Evolutionary conservation across 2,888 invertebrate species (phyloP).

Genomic region (Drepana falcataria): DNA sequence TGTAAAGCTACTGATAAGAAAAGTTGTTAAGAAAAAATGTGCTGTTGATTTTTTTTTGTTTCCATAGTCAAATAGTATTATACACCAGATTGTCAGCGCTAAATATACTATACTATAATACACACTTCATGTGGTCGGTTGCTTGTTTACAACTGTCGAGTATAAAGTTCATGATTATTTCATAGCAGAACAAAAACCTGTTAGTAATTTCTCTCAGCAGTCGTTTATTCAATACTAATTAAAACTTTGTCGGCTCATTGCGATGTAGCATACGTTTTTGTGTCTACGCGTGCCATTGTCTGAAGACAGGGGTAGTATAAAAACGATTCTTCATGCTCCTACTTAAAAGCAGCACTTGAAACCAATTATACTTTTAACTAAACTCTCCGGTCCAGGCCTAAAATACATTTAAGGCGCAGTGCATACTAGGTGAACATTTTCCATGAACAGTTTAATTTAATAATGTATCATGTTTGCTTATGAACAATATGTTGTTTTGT

Average conservation of each 20-base stretch:
- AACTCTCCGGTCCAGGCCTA: conserved; percentile 35
- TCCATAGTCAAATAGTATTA: too few species aligned
- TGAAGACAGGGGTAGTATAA: conserved; percentile 35
- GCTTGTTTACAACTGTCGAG: too few species aligned
- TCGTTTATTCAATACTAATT: conserved; percentile 40
- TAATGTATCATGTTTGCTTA: too few species aligned
- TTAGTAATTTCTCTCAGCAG: neutral
- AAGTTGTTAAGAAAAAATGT: too few species aligned
- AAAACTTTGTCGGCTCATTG: conserved; percentile 24
- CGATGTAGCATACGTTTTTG: conserved; percentile 17
- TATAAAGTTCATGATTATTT: conserved; percentile 8
- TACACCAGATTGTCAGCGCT: too few species aligned
- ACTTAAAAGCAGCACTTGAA: conserved; percentile 56
- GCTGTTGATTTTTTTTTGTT: too few species aligned
- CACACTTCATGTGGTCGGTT: too few species aligned
- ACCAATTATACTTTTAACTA: conserved; percentile 64
- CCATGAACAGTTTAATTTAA: conserved; percentile 18
- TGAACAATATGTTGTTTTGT: conserved; percentile 41
- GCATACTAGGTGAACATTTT: conserved; percentile 39
- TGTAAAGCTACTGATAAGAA: too few species aligned
- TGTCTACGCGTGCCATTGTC: conserved; percentile 35
- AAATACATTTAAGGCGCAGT: conserved; percentile 36
- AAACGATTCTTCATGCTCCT: conserved; percentile 42
- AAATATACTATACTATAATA: too few species aligned
- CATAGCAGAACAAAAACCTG: conserved; percentile 6